phyloP scores from a whole-genome alignment of 1,140 invertebrate genomes.

The Goniozus legneri region DNA sequence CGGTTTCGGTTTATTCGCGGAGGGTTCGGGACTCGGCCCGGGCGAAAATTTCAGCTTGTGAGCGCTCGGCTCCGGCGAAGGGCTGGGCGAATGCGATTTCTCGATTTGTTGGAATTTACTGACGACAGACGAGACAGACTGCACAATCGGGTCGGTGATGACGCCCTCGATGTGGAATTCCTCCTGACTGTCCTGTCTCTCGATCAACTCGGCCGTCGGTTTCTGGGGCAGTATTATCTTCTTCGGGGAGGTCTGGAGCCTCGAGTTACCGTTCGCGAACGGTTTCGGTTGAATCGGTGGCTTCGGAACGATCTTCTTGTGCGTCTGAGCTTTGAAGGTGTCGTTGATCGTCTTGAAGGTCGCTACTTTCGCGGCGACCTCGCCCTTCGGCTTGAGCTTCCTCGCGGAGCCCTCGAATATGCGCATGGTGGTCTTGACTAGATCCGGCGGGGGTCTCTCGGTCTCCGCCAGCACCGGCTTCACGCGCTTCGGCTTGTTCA shows the following conservation, averaged over 20 bases:
- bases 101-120: conserved; percentile 50
- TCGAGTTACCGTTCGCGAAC: conserved; percentile 29
- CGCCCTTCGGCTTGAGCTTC: conserved; percentile 57
- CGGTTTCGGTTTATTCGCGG: conserved; percentile 20
- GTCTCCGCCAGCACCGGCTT: conserved; percentile 71
- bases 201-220: conserved; percentile 33
- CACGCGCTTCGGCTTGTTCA: conserved; percentile 63
- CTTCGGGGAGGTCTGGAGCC: conserved; percentile 30
- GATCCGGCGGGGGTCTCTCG: conserved; percentile 79
- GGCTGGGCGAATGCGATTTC: conserved; percentile 35
- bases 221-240: conserved; percentile 32
- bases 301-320: conserved; percentile 46
- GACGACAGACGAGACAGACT: conserved; percentile 47
- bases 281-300: conserved; percentile 50
- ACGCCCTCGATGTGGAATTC: conserved; percentile 40
- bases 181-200: conserved; percentile 21
- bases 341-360: conserved; percentile 66
- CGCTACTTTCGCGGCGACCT: conserved; percentile 65
- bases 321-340: conserved; percentile 58
- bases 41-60: conserved; percentile 45
- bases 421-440: conserved; percentile 77
- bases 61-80: conserved; percentile 36
- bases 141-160: conserved; percentile 41
- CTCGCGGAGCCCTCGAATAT: conserved; percentile 75
- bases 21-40: conserved; percentile 40